Evolutionary conservation across 2,888 invertebrate species (phyloP).

Genomic region (Ethmia dodecea): DNA sequence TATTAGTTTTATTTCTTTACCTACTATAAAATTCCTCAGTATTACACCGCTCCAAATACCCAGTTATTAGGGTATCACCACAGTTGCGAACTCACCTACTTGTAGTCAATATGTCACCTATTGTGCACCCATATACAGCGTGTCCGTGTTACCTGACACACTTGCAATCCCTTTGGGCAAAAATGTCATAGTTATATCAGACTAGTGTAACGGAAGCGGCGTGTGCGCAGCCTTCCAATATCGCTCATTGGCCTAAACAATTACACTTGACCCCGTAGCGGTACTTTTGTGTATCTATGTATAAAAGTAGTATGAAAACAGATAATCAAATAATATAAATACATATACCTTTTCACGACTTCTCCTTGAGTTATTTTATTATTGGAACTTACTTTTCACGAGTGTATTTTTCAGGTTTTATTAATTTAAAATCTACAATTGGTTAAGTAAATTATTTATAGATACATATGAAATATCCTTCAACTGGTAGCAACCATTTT

Average conservation of each 20-base stretch:
- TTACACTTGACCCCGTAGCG: slow-evolving; percentile 46
- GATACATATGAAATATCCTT: too few species aligned
- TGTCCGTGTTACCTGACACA: slow-evolving; percentile 39
- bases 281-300: slow-evolving; percentile 21
- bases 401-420: too few species aligned
- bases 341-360: too few species aligned
- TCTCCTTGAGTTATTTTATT: too few species aligned
- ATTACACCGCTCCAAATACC: too few species aligned
- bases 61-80: background rate
- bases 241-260: slow-evolving; percentile 24
- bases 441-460: too few species aligned
- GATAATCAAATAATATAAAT: too few species aligned
- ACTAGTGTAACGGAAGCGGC: slow-evolving; percentile 67
- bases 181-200: slow-evolving; percentile 71
- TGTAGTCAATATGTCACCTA: slow-evolving; percentile 26
- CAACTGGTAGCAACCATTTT: too few species aligned
- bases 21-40: too few species aligned
- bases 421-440: too few species aligned
- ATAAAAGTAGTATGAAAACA: background rate
- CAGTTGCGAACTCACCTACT: background rate
- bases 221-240: slow-evolving; percentile 48
- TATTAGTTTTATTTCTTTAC: too few species aligned
- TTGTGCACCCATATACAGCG: slow-evolving; percentile 26
- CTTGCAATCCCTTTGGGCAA: slow-evolving; percentile 60
- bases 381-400: too few species aligned